Evolutionary conservation across 2,797 vertebrate species (phyloP).

Genomic region (Crotalus adamanteus): DNA sequence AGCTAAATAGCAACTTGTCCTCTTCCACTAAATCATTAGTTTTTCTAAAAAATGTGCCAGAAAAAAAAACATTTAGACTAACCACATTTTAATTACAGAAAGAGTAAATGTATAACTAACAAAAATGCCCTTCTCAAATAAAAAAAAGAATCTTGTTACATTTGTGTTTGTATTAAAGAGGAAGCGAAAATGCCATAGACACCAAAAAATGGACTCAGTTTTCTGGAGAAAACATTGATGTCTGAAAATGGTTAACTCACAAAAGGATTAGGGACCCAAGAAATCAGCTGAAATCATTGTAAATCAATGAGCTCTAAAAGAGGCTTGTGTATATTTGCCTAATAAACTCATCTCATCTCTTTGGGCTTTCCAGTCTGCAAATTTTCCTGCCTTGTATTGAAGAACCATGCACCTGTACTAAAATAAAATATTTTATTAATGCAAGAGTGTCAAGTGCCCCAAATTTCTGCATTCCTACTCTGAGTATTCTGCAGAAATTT

Average conservation of each 20-base stretch:
- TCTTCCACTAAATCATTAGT: conserved; percentile 76
- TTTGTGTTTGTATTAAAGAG: conserved; percentile 61
- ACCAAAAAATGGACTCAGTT: conserved; percentile 54
- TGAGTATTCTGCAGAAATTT: not conserved
- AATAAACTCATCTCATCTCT: conserved; percentile 3
- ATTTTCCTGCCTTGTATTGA: not conserved
- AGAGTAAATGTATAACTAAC: conserved; percentile 70
- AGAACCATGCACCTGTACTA: not conserved
- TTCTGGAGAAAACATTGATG: conserved; percentile 47
- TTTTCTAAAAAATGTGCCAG: conserved; percentile 67
- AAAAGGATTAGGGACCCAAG: conserved; percentile 48
- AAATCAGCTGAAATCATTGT: conserved; percentile 47
- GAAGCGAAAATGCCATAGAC: conserved; percentile 59
- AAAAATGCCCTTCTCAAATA: conserved; percentile 56
- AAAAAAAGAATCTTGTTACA: conserved; percentile 55
- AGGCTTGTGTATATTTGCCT: conserved; percentile 40
- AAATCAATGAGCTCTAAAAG: conserved; percentile 40
- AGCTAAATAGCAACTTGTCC: conserved; percentile 75
- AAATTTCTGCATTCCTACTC: not conserved
- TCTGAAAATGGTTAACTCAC: conserved; percentile 42
- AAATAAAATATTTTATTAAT: not conserved
- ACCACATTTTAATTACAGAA: conserved; percentile 73
- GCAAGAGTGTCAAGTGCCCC: not conserved
- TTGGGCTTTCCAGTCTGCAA: not conserved
- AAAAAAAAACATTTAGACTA: conserved; percentile 75